Evolutionary conservation across 2,888 invertebrate species (phyloP).

Genomic region (Ochlodes sylvanus): DNA sequence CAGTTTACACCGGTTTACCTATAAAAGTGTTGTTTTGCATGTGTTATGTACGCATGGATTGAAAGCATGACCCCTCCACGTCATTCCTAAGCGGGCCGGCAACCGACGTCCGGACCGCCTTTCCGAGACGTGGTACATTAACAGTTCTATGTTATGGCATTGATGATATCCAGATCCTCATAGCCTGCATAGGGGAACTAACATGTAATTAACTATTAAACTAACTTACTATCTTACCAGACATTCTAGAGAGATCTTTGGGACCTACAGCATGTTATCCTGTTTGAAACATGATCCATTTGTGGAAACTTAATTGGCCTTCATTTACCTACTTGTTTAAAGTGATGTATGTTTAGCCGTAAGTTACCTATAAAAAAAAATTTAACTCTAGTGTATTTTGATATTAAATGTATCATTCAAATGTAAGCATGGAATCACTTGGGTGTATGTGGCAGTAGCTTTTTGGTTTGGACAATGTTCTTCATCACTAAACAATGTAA

Average conservation of each 20-base stretch:
- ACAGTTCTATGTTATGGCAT: constrained; percentile 76
- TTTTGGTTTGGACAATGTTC: no score
- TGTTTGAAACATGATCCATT: background rate
- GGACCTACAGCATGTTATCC: constrained; percentile 10
- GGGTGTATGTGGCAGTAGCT: no score
- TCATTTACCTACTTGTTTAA: no score
- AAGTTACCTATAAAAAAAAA: no score
- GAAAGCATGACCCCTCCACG: constrained; percentile 54
- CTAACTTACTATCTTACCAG: background rate
- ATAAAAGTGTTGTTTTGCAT: no score
- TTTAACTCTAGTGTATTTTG: no score
- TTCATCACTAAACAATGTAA: no score
- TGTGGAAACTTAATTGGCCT: background rate
- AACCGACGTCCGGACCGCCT: constrained; percentile 62
- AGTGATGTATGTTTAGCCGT: no score
- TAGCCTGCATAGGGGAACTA: constrained; percentile 76
- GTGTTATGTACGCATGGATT: background rate
- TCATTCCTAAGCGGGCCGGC: constrained; percentile 74
- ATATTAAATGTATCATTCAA: no score
- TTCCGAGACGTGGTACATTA: constrained; percentile 80
- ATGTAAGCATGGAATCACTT: no score
- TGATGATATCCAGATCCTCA: constrained; percentile 51
- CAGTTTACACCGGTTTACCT: no score
- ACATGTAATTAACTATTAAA: constrained; percentile 57
- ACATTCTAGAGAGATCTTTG: background rate